Base-by-base conservation (phyloP, 2,113 vertebrate genomes). In the Aplodontia rufa region DNA sequence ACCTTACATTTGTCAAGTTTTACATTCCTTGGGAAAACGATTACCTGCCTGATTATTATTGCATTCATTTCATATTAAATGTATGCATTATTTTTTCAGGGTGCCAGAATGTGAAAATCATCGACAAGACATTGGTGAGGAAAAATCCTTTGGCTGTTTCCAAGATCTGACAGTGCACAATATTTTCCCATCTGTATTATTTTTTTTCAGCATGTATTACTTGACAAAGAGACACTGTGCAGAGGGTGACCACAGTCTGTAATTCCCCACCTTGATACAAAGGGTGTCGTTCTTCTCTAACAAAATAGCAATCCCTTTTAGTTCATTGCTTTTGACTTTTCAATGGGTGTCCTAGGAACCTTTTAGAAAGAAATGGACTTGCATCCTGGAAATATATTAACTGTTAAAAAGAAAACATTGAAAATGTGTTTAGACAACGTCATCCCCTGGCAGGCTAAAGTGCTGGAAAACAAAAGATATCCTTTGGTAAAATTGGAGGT, bases 51-150 rank as follows among this genome's bases (percentile, higher is more conserved):
- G 97, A 98, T 98, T 97, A 97, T 97, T 97, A 98, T 96, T 98
- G 96, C 97, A 98, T 97, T 96, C 97, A 96, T 96, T 96, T 97
- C 95, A 95, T 96, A 97, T 97, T 97, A 97, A 97, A 97, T 96
- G 96, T 98, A 94, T 94, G 89, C 97, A 87, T 97, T 90, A 94
- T 92, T 94, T 87, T 90, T 96, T 95, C 96, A 99, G 99, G 99
- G 81, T 99, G 99, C 97, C 97, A 75, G 96, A 98, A 76, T 91
- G 98, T 99, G 90, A 98, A 98, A 98, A 98, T 98, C 96, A 98
- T 99, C 62, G 97, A 97, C 97, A 98, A 97, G 96, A 98, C 98
- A 7, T 97, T 99, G 97, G 96, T 99, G 93, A 98, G 98, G 95
- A 98, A 97, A 98, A 98, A 95, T 79, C 97, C 85, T 85, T 95